Conservation (phyloP, 2,113 vertebrate species). For the Passer domesticus region DNA sequence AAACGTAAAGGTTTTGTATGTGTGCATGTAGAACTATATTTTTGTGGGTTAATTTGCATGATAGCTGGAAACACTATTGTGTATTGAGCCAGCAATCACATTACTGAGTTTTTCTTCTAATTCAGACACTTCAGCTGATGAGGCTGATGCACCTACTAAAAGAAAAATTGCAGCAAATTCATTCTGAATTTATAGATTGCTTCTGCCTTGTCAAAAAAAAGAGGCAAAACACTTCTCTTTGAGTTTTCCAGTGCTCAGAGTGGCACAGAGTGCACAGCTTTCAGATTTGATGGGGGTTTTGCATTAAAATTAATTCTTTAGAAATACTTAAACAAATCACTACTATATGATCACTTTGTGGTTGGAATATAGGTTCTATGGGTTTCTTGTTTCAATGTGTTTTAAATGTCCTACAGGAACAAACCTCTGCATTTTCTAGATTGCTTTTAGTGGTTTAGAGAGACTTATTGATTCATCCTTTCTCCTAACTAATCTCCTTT, state of each 20-base stretch:
- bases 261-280: neutral
- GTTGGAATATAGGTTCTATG: neutral
- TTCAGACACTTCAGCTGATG: neutral
- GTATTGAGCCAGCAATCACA: slow-evolving; percentile 2
- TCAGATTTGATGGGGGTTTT: neutral
- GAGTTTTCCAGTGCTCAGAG: neutral
- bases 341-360: neutral
- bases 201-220: neutral
- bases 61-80: neutral
- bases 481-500: neutral
- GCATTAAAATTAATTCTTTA: neutral
- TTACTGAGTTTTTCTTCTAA: neutral
- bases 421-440: neutral
- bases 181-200: neutral
- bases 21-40: neutral
- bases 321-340: neutral
- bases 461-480: neutral
- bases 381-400: neutral
- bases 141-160: neutral
- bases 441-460: neutral
- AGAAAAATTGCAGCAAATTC: neutral
- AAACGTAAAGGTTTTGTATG: neutral
- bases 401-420: neutral
- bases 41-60: slow-evolving; percentile 1
- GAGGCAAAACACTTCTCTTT: neutral